Evolutionary conservation across 1,140 invertebrate genomes (phyloP).

Genomic region (Zaprionus davidi): DNA sequence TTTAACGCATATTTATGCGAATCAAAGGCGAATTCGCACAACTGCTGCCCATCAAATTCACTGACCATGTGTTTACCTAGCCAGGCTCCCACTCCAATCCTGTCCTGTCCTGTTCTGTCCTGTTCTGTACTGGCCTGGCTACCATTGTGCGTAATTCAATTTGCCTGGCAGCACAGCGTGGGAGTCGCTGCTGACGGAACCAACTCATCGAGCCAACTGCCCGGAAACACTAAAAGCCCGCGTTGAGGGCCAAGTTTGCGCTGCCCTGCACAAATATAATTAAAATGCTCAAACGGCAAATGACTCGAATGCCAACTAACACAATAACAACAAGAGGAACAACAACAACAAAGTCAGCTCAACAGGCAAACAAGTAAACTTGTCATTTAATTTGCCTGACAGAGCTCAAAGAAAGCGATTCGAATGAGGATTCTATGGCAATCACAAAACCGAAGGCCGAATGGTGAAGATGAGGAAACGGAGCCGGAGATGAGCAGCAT

Average conservation of each 20-base stretch:
- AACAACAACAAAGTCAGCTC: constrained; percentile 33
- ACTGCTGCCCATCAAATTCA: constrained; percentile 27
- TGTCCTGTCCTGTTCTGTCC: background rate
- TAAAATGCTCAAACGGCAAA: constrained; percentile 66
- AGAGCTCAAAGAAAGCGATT: constrained; percentile 51
- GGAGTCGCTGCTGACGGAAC: background rate
- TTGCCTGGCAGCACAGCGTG: constrained; percentile 1
- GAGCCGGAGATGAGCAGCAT: background rate
- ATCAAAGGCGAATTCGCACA: constrained; percentile 2
- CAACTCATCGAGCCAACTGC: constrained; percentile 49
- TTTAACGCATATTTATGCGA: constrained; percentile 54
- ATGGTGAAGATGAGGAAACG: background rate
- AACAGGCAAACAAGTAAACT: constrained; percentile 53
- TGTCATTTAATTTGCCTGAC: constrained; percentile 69
- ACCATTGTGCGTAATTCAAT: constrained; percentile 74
- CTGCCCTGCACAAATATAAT: constrained; percentile 79
- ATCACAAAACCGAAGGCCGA: constrained; percentile 13
- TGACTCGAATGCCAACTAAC: constrained; percentile 39
- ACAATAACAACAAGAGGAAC: background rate
- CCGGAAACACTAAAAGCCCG: constrained; percentile 71
- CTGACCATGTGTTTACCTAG: constrained; percentile 61
- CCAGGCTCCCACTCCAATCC: background rate
- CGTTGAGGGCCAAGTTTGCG: constrained; percentile 48
- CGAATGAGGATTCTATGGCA: constrained; percentile 32
- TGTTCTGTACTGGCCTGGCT: background rate